Evolutionary conservation across 64 coral and sea anemone species (phyloP), one percentile per base, ranked within the genome.

Genomic region (Montipora capricornis): DNA sequence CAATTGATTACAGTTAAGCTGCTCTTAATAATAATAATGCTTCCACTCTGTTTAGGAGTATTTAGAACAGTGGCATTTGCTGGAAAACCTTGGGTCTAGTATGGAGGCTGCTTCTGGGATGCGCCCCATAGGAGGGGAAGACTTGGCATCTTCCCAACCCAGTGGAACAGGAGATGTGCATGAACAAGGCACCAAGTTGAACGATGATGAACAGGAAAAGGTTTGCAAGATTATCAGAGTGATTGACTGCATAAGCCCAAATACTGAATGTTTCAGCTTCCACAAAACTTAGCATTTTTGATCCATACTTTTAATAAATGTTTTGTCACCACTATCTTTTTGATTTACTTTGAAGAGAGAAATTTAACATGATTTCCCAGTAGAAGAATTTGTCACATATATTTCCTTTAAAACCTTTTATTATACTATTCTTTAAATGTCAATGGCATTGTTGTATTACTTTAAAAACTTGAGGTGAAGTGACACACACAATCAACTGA

Each of bases 31-130:
- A 29, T 29, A 29, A 29, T 29, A 3, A 45, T 78, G 1, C 49
- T 78, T 48, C 49, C 4, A 46, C 55, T 64, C 9, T 22, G 24
- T 49, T 53, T 22, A 93, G 92, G 83, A 93, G 73, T 93, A 93
- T 52, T 45, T 51, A 45, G 77, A 76, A 60, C 92, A 93, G 48
- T 93, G 92, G 92, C 83, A 93, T 74, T 50, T 93, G 37, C 13
- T 93, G 59, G 84, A 73, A 78, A 85, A 93, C 16, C 19, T 93
- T 15, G 77, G 87, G 16, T 88, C 92, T n/a, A 78, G 76, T 73
- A 64, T 93, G 8, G 48, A 64, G 8, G 60, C 10, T 64, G 60
- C 47, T 20, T 71, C 66, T 70, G 82, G 66, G 46, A 17, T 6
- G 47, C 82, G 46, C 4, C n/a, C 82, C 4, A 16, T 20, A 49